phyloP scores from a whole-genome alignment of 2,888 invertebrate species.

The Bimastos eiseni region DNA sequence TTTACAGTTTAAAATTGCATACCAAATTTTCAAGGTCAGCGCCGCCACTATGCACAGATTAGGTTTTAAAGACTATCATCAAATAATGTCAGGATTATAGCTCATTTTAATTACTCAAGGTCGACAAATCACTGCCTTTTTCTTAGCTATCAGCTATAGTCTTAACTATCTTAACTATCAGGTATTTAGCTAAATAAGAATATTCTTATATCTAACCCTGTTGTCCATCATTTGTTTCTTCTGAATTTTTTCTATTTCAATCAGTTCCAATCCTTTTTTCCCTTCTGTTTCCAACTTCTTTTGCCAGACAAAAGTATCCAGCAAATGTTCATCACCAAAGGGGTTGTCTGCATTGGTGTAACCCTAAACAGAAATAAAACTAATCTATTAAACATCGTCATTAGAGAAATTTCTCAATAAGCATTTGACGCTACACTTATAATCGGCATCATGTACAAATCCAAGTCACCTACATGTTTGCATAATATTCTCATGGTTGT shows the following conservation, averaged over 20 bases:
- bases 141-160: neutral
- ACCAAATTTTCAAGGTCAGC: too few relatives aligned
- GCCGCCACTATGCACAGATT: neutral
- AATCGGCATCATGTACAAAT: neutral
- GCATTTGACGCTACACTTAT: neutral
- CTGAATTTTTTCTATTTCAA: constrained; percentile 78
- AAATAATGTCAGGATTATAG: neutral
- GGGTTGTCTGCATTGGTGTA: constrained; percentile 98
- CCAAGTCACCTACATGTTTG: neutral
- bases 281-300: constrained; percentile 96
- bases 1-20: too few relatives aligned
- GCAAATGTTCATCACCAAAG: constrained; percentile 92
- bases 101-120: too few relatives aligned
- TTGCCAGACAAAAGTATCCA: constrained; percentile 90
- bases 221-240: constrained; percentile 88
- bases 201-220: constrained; percentile 65
- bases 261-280: constrained; percentile 67
- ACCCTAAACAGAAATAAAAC: constrained; percentile 64
- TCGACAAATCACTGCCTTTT: neutral
- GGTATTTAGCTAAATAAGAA: neutral
- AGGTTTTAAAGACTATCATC: neutral
- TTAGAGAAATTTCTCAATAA: neutral
- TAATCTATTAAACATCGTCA: neutral
- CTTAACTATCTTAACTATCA: too few relatives aligned
- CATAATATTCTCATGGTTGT: neutral